phyloP scores from a whole-genome alignment of 2,797 vertebrate species.

The Typhlichthys subterraneus region DNA sequence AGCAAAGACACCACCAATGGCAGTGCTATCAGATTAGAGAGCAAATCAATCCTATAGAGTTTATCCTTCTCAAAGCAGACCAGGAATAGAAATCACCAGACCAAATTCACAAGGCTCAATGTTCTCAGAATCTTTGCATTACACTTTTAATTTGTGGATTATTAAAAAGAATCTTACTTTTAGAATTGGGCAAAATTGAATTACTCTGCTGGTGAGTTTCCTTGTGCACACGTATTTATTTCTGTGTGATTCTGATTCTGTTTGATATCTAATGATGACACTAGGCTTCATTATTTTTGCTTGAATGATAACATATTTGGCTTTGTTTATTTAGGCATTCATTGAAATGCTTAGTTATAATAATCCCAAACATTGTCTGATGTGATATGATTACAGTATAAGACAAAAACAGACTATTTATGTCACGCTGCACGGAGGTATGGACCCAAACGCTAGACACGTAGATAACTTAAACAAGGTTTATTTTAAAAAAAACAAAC shows the following conservation, averaged over 20 bases:
- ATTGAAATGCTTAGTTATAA: too few species aligned
- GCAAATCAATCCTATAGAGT: constrained; percentile 73
- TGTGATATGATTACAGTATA: too few species aligned
- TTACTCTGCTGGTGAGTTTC: constrained; percentile 48
- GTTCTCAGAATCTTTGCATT: constrained; percentile 13
- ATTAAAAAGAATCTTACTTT: constrained; percentile 8
- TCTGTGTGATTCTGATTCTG: background rate
- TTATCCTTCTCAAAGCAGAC: constrained; percentile 52
- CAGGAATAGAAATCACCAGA: constrained; percentile 47
- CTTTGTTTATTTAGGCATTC: too few species aligned
- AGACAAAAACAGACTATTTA: too few species aligned
- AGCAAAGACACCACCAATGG: constrained; percentile 54
- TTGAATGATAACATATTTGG: background rate
- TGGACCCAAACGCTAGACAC: too few species aligned
- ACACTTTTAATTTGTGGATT: constrained; percentile 29
- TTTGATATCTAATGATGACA: background rate
- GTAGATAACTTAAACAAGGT: too few species aligned
- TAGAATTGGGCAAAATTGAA: constrained; percentile 25
- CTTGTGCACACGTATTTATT: too few species aligned
- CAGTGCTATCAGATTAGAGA: constrained; percentile 62
- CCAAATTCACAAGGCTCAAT: constrained; percentile 3
- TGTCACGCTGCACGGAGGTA: too few species aligned
- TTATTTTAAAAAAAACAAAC: too few species aligned
- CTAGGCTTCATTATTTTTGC: background rate
- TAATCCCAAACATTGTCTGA: too few species aligned